Percentiles rank a stretch among this genome's conserved stretches.
These are phyloP conservation scores for Carlito syrichta DNA, from an alignment of 2,113 vertebrate species.

Conservation along the genomic window DNA sequence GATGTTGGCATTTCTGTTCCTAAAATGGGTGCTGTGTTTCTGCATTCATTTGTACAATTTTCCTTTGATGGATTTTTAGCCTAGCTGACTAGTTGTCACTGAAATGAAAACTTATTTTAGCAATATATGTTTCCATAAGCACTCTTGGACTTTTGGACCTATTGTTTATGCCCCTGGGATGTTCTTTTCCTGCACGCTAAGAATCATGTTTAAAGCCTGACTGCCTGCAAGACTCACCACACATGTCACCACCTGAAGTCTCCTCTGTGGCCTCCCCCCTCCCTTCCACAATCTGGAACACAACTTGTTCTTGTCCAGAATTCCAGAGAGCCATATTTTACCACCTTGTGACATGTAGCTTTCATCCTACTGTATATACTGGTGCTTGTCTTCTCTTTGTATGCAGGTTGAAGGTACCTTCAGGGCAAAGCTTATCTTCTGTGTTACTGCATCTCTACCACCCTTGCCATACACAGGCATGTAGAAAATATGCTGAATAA, in stretches of 20 bases:
- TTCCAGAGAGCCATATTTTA: not conserved
- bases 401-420: not conserved
- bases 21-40: not conserved
- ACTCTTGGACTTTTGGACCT: not conserved
- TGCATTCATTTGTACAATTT: not conserved
- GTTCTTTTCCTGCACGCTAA: not conserved
- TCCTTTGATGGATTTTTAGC: not conserved
- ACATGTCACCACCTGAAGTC: not conserved
- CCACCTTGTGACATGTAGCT: not conserved
- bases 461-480: not conserved
- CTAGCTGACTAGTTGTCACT: not conserved
- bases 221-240: not conserved
- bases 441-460: not conserved
- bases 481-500: not conserved
- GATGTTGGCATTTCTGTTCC: conserved; percentile 44
- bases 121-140: not conserved
- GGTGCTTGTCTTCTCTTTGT: not conserved
- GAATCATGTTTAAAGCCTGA: not conserved
- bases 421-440: not conserved
- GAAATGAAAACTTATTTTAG: not conserved
- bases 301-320: not conserved
- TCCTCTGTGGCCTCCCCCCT: not conserved
- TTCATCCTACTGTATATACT: not conserved
- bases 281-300: not conserved
- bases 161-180: not conserved